Evolutionary conservation across 37 sponge, comb jelly and placozoan species (phyloP).

Genomic region (Cliona cf. orientalis): DNA sequence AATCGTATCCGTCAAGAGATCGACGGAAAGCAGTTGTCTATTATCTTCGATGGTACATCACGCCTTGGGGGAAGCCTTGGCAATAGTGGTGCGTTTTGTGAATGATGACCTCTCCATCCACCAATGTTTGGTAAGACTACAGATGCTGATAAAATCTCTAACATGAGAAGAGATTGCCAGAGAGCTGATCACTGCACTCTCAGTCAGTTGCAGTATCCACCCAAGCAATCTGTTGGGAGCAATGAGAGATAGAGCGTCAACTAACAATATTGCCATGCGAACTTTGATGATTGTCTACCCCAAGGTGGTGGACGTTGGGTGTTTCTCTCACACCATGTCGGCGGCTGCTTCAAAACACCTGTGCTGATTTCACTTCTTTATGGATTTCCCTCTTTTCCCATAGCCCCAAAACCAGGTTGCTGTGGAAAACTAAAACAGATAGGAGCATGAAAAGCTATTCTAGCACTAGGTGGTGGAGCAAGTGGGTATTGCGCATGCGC

Average conservation of each 20-base stretch:
- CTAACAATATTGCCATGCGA: conserved; percentile 13
- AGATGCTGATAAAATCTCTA: conserved; percentile 13
- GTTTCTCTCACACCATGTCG: conserved; percentile 31
- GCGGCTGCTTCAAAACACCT: too few relatives aligned
- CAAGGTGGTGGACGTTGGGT: conserved; percentile 11
- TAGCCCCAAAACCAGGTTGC: not conserved
- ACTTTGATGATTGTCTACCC: conserved; percentile 16
- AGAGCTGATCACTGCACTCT: conserved; percentile 21
- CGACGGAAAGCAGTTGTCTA: not conserved
- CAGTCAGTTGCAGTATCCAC: not conserved
- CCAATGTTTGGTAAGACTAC: conserved; percentile 19
- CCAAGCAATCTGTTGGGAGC: conserved; percentile 1
- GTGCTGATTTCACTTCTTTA: not conserved
- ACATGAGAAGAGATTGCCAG: conserved; percentile 25
- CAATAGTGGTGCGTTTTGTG: conserved; percentile 20
- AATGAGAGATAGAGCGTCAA: conserved; percentile 39
- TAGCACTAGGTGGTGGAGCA: too few relatives aligned
- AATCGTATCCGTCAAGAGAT: not conserved
- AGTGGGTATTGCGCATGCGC: too few relatives aligned
- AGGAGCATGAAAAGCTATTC: not conserved
- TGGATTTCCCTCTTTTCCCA: conserved; percentile 11
- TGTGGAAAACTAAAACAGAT: conserved; percentile 16
- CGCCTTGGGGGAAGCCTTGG: conserved; percentile 28
- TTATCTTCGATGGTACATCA: conserved; percentile 39
- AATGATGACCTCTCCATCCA: conserved; percentile 18